Evolutionary conservation across 53 echinoderm and acorn worm species (phyloP).

Genomic region (Pentamera pediparva): DNA sequence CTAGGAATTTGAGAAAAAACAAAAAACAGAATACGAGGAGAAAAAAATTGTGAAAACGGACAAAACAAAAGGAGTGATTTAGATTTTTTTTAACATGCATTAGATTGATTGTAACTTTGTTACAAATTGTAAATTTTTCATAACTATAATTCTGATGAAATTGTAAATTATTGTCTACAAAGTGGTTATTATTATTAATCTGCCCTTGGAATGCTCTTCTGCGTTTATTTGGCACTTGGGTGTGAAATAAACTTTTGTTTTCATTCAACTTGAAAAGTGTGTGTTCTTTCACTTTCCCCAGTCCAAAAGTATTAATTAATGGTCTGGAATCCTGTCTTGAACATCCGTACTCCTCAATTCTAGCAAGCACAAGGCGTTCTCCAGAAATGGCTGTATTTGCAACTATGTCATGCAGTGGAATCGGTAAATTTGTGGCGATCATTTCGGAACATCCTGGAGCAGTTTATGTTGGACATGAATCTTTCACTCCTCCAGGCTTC

Average conservation of each 20-base stretch:
- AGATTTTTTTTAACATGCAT: conserved; percentile 39
- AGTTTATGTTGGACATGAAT: too few relatives aligned
- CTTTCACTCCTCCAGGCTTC: too few relatives aligned
- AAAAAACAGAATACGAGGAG: not conserved
- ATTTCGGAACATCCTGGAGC: too few relatives aligned
- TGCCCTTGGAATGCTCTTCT: conserved; percentile 35
- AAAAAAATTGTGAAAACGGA: conserved; percentile 7
- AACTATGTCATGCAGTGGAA: too few relatives aligned
- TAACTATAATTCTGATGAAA: conserved; percentile 39
- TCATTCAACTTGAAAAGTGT: conserved; percentile 25
- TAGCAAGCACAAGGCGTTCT: too few relatives aligned
- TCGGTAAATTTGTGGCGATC: too few relatives aligned
- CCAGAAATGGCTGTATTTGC: too few relatives aligned
- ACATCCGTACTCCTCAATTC: too few relatives aligned
- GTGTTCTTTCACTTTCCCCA: too few relatives aligned
- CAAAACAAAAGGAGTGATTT: conserved; percentile 37
- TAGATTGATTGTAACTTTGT: conserved; percentile 35
- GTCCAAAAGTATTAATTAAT: too few relatives aligned
- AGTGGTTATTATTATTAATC: conserved; percentile 37
- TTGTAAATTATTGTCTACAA: conserved; percentile 38
- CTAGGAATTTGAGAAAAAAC: conserved; percentile 19
- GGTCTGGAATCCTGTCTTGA: too few relatives aligned
- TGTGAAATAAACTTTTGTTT: conserved; percentile 37
- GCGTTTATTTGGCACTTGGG: conserved; percentile 35
- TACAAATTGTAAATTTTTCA: conserved; percentile 39